Percentiles rank a stretch among this genome's conserved stretches.
Evolutionary conservation across 2,113 vertebrate species (phyloP).

Genomic region (Trematocara unimaculatum): DNA sequence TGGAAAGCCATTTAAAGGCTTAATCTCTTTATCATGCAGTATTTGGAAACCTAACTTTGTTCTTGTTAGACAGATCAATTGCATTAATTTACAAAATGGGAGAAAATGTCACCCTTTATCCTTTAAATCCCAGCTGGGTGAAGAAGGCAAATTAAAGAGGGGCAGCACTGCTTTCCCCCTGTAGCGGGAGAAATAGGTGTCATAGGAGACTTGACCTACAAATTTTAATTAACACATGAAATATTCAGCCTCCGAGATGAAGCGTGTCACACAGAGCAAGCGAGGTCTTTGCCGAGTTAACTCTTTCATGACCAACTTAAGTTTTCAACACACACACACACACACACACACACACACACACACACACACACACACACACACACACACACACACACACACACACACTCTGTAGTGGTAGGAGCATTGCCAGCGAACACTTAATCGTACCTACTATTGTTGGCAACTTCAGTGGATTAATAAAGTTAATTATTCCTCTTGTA

Average conservation of each 20-base stretch:
- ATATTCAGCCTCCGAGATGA: slow-evolving; percentile 86
- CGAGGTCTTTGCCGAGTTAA: slow-evolving; percentile 57
- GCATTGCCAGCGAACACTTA: neutral
- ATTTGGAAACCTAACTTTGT: slow-evolving; percentile 97
- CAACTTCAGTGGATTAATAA: neutral
- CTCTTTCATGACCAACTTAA: slow-evolving; percentile 53
- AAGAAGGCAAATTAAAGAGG: slow-evolving; percentile 81
- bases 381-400: neutral
- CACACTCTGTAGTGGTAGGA: neutral
- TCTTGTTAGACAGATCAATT: slow-evolving; percentile 96
- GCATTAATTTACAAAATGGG: slow-evolving; percentile 96
- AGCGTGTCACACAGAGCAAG: slow-evolving; percentile 70
- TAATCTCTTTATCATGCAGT: slow-evolving; percentile 97
- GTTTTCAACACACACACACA: neutral
- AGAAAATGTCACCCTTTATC: slow-evolving; percentile 96
- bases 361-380: neutral
- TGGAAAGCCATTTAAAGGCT: slow-evolving; percentile 92
- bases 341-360: neutral
- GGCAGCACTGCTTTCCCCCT: slow-evolving; percentile 73
- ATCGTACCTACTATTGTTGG: neutral
- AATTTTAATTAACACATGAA: slow-evolving; percentile 96
- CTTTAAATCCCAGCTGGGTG: slow-evolving; percentile 81
- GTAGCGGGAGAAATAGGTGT: slow-evolving; percentile 84
- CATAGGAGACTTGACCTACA: slow-evolving; percentile 93
- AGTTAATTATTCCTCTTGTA: neutral